A percentile compares a stretch with the other conserved stretches of the same genome.
phyloP scores from a whole-genome alignment of 2,797 vertebrate genomes.

The Trematomus bernacchii region DNA sequence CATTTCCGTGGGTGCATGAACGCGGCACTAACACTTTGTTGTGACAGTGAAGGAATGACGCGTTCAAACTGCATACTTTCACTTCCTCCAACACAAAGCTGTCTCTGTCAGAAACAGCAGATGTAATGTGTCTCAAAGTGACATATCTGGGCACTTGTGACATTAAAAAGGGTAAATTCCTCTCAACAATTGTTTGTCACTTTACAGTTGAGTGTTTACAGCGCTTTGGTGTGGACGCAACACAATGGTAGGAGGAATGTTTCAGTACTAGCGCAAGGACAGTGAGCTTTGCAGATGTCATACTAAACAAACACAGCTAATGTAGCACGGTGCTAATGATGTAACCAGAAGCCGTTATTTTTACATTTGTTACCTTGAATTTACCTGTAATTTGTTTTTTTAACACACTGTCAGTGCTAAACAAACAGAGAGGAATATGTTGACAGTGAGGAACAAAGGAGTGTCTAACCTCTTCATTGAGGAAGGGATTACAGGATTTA shows the following conservation, averaged over 20 bases:
- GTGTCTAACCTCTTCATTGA: too few species aligned
- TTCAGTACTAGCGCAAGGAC: neutral
- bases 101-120: rapidly evolving
- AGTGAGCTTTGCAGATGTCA: too few species aligned
- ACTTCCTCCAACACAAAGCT: conserved; percentile 21
- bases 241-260: conserved; percentile 1
- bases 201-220: neutral
- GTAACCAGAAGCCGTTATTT: too few species aligned
- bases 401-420: too few species aligned
- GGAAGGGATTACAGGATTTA: too few species aligned
- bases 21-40: neutral
- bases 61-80: neutral
- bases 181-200: neutral
- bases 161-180: rapidly evolving
- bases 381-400: too few species aligned
- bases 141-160: rapidly evolving
- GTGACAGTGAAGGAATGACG: conserved; percentile 10
- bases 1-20: neutral
- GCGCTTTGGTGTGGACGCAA: neutral
- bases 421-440: too few species aligned
- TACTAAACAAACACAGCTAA: too few species aligned
- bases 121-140: neutral
- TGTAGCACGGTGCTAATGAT: too few species aligned
- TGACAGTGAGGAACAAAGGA: too few species aligned
- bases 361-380: too few species aligned